Percentiles rank a stretch among this genome's conserved stretches.
These are phyloP conservation scores for Tetrao urogallus DNA, from an alignment of 2,113 vertebrate species.

Conservation along the genomic window DNA sequence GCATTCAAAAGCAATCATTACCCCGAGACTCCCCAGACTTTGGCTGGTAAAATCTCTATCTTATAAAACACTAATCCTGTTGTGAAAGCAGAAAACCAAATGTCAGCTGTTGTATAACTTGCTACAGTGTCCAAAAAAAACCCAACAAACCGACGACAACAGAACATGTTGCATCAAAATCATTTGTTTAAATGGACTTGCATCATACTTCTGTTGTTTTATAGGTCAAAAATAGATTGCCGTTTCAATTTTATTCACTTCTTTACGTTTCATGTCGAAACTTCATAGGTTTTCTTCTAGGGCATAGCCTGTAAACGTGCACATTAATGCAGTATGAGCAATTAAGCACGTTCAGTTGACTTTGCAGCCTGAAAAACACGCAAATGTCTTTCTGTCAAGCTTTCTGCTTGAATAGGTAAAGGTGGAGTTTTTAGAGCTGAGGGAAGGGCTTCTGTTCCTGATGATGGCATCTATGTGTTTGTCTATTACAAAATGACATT, in stretches of 20 bases:
- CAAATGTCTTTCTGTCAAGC: neutral
- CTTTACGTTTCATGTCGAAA: neutral
- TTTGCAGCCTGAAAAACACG: neutral
- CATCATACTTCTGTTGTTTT: neutral
- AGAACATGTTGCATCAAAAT: neutral
- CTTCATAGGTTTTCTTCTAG: neutral
- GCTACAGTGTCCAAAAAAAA: neutral
- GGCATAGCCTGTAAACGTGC: neutral
- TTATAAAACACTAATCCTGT: neutral
- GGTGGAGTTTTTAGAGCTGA: neutral
- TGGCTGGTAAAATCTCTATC: neutral
- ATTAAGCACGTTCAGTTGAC: neutral
- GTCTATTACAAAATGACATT: neutral
- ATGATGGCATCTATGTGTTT: neutral
- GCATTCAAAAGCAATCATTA: neutral
- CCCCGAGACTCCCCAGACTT: neutral
- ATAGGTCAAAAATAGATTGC: neutral
- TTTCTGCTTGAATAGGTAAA: neutral
- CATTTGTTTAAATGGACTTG: neutral
- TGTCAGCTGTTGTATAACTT: neutral
- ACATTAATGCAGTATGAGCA: fast-evolving
- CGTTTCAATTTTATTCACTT: neutral
- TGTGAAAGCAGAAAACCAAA: neutral
- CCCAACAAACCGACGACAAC: neutral
- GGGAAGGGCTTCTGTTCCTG: neutral